Percentiles rank a stretch among this genome's conserved stretches.
phyloP scores from a whole-genome alignment of 1,140 invertebrate species.

The Saccostrea echinata region DNA sequence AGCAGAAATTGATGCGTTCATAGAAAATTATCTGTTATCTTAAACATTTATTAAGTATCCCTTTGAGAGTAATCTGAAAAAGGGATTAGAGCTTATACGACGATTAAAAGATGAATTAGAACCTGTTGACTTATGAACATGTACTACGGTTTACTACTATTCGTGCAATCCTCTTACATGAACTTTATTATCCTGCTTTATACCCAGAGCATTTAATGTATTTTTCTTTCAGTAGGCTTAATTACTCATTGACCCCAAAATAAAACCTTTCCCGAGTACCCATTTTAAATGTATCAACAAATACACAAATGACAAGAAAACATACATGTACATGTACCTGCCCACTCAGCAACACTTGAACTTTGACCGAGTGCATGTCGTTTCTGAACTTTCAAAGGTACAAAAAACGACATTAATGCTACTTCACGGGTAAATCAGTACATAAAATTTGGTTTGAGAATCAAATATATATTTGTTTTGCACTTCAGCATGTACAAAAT shows the following conservation, averaged over 20 bases:
- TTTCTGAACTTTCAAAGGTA: not conserved
- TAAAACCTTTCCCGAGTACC: not conserved
- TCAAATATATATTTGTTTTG: too few relatives aligned
- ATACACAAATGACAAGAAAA: not conserved
- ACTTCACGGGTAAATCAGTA: too few relatives aligned
- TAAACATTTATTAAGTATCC: constrained; percentile 2
- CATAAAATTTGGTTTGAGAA: too few relatives aligned
- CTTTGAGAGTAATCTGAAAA: not conserved
- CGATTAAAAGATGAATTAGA: not conserved
- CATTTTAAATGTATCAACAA: not conserved
- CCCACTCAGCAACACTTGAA: not conserved
- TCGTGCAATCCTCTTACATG: constrained; percentile 6
- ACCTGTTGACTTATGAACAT: constrained; percentile 12
- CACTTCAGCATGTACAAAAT: too few relatives aligned
- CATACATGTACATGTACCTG: not conserved
- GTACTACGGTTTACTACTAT: not conserved
- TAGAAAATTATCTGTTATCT: constrained; percentile 25
- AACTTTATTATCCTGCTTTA: not conserved
- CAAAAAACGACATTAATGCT: not conserved
- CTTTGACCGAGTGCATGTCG: not conserved
- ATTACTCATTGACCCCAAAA: not conserved
- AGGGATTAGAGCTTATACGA: not conserved
- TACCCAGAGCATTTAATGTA: not conserved
- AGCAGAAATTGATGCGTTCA: constrained; percentile 10
- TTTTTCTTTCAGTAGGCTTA: not conserved